A percentile compares a stretch with the other conserved stretches of the same genome.
Evolutionary conservation across 2,797 vertebrate genomes (phyloP).

Genomic region (Crenichthys baileyi): DNA sequence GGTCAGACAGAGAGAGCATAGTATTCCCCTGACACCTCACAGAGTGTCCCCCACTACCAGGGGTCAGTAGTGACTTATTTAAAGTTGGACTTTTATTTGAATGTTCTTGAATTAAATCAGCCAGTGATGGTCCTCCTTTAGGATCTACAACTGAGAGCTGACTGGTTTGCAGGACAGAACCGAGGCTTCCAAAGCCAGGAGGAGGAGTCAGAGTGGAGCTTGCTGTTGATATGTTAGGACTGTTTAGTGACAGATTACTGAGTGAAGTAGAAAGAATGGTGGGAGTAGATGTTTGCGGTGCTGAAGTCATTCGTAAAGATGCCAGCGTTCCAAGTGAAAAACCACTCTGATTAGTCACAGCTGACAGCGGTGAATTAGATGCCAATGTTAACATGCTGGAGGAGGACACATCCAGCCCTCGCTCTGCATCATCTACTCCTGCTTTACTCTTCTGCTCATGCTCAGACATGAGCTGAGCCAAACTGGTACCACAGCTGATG

Average conservation of each 20-base stretch:
- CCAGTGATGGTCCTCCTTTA: constrained; percentile 83
- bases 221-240: constrained; percentile 40
- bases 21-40: constrained; percentile 22
- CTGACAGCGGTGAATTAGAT: constrained; percentile 43
- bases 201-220: constrained; percentile 54
- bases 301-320: constrained; percentile 56
- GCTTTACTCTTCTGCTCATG: constrained; percentile 60
- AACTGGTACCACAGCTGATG: constrained; percentile 49
- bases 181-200: constrained; percentile 72
- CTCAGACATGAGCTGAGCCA: constrained; percentile 76
- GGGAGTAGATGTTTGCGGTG: constrained; percentile 46
- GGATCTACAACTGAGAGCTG: constrained; percentile 64
- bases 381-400: constrained; percentile 41
- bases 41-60: constrained; percentile 60
- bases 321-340: constrained; percentile 69
- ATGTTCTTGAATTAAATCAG: constrained; percentile 89
- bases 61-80: constrained; percentile 64
- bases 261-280: constrained; percentile 72
- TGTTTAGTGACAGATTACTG: constrained; percentile 75
- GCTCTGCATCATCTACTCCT: constrained; percentile 15
- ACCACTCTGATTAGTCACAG: constrained; percentile 53
- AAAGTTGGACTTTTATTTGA: constrained; percentile 75
- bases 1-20: constrained; percentile 57
- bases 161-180: constrained; percentile 70
- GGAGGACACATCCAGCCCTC: constrained; percentile 33